Percentiles rank a stretch among this genome's conserved stretches.
Conservation (phyloP, 2,113 vertebrate genomes). For the Tauraco erythrolophus region DNA sequence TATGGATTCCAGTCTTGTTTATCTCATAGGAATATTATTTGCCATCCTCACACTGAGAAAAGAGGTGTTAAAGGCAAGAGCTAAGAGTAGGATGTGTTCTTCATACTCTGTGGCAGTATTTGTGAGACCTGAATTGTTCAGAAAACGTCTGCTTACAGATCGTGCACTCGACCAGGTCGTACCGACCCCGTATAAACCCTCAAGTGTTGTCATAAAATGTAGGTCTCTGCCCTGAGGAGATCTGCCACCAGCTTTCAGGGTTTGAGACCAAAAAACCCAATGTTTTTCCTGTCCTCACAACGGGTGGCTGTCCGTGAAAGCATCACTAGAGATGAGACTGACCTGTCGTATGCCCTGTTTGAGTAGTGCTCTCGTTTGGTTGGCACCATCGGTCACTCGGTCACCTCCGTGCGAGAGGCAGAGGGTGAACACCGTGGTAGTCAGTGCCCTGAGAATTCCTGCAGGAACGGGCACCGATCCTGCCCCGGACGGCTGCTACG, state of each 20-base stretch:
- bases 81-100: background rate
- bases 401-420: too few relatives aligned
- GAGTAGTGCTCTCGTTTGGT: background rate
- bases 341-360: rapidly evolving
- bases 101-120: background rate
- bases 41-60: background rate
- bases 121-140: background rate
- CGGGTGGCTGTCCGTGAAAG: background rate
- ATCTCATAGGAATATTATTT: background rate
- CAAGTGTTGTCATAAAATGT: background rate
- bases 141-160: rapidly evolving
- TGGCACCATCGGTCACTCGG: background rate
- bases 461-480: background rate
- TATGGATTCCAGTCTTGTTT: background rate
- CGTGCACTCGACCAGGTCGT: rapidly evolving
- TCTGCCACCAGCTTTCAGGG: background rate
- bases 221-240: background rate
- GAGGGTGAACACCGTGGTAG: rapidly evolving
- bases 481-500: background rate
- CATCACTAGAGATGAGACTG: rapidly evolving
- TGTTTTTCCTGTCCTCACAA: background rate
- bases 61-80: background rate
- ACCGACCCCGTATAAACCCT: background rate
- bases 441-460: background rate
- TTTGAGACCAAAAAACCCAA: background rate